These are phyloP conservation scores for Percopsis omiscomaycus DNA, from an alignment of 2,797 vertebrate species.

Conservation along the genomic window DNA sequence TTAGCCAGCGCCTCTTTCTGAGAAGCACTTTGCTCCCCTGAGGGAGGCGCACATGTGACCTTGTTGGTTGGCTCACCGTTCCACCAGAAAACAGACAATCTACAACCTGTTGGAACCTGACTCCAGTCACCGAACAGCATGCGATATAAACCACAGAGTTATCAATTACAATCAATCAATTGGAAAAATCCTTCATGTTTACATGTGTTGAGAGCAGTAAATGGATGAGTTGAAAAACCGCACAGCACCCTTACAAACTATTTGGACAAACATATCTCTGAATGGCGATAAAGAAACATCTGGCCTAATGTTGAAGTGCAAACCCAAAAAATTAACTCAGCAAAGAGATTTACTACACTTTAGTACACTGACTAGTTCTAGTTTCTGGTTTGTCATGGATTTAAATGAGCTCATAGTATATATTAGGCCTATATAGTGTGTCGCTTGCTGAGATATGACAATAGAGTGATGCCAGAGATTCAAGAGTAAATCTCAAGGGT, in stretches of 20 bases:
- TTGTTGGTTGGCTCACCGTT: constrained; percentile 23
- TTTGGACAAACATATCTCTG: too few relatives aligned
- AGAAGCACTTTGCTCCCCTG: constrained; percentile 33
- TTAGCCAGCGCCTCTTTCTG: constrained; percentile 73
- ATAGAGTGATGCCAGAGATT: background rate
- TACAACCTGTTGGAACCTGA: background rate
- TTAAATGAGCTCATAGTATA: background rate
- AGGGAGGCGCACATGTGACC: constrained; percentile 52
- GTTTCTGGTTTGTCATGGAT: background rate
- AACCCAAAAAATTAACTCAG: background rate
- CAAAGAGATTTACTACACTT: background rate
- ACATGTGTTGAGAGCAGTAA: too few relatives aligned
- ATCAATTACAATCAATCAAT: too few relatives aligned
- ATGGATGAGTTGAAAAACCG: too few relatives aligned
- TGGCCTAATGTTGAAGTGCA: background rate
- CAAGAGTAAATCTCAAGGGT: background rate
- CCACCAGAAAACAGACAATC: constrained; percentile 22
- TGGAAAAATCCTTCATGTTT: too few relatives aligned
- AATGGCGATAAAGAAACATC: too few relatives aligned
- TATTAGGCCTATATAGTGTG: background rate
- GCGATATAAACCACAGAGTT: too few relatives aligned
- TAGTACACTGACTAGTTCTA: background rate
- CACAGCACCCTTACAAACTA: too few relatives aligned
- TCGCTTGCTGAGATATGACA: background rate
- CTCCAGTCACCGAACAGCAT: too few relatives aligned